Conservation (phyloP, 2,888 invertebrate genomes). For the Parnassius smintheus region DNA sequence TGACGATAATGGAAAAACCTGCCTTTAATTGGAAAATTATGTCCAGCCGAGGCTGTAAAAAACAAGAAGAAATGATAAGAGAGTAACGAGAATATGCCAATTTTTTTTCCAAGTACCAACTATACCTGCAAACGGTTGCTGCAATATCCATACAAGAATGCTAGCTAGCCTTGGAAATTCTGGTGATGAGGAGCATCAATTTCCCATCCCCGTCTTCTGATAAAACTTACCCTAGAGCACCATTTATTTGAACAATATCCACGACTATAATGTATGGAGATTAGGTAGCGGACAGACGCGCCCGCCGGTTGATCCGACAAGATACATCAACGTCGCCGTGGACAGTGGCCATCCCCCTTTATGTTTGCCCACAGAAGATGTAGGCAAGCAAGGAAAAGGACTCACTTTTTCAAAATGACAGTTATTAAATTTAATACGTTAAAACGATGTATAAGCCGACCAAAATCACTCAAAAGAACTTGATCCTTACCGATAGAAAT, state of each 20-base stretch:
- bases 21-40: too few species aligned
- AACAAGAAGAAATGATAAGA: too few species aligned
- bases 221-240: constrained; percentile 72
- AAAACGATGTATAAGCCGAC: too few species aligned
- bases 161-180: too few species aligned
- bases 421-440: too few species aligned
- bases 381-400: constrained; percentile 39
- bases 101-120: too few species aligned
- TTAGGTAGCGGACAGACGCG: constrained; percentile 78
- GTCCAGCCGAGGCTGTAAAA: too few species aligned
- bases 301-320: constrained; percentile 73
- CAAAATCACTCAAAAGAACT: neutral
- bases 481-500: too few species aligned
- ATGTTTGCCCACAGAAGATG: constrained; percentile 34
- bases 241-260: constrained; percentile 79
- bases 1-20: too few species aligned
- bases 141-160: too few species aligned
- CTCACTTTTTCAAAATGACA: neutral
- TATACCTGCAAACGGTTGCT: too few species aligned
- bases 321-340: constrained; percentile 79
- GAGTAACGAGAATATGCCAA: too few species aligned
- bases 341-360: constrained; percentile 72
- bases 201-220: constrained; percentile 44
- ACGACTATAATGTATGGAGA: constrained; percentile 76
- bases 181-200: constrained; percentile 19